Conservation (phyloP, 2,113 vertebrate species). For the Sorex fumeus region DNA sequence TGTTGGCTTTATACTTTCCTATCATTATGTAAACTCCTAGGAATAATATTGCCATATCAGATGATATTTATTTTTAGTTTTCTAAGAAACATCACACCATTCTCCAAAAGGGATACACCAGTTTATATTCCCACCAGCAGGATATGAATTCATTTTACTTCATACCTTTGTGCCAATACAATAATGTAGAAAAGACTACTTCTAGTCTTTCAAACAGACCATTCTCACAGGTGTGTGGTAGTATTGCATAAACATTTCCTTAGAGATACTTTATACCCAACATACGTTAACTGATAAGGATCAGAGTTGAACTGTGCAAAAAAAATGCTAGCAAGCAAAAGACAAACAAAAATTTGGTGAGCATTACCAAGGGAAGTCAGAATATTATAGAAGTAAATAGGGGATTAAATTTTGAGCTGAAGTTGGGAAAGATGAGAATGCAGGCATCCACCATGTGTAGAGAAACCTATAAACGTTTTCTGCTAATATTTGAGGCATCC, state of each 20-base stretch:
- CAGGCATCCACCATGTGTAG: not conserved
- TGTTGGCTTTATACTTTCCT: too few relatives aligned
- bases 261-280: not conserved
- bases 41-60: too few relatives aligned
- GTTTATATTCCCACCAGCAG: too few relatives aligned
- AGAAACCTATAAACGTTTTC: not conserved
- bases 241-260: not conserved
- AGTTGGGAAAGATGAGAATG: not conserved
- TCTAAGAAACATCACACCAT: too few relatives aligned
- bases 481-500: not conserved
- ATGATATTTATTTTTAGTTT: too few relatives aligned
- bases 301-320: not conserved
- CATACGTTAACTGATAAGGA: not conserved
- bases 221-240: too few relatives aligned
- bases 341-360: not conserved
- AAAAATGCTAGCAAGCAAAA: conserved; percentile 15
- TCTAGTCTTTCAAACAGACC: too few relatives aligned
- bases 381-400: not conserved
- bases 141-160: too few relatives aligned
- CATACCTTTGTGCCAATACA: too few relatives aligned
- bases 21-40: too few relatives aligned
- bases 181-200: too few relatives aligned
- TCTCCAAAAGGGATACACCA: too few relatives aligned
- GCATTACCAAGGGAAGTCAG: not conserved
- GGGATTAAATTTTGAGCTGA: not conserved